These are phyloP conservation scores for Dendroctonus ponderosae DNA, from an alignment of 1,140 invertebrate species.

Conservation along the genomic window DNA sequence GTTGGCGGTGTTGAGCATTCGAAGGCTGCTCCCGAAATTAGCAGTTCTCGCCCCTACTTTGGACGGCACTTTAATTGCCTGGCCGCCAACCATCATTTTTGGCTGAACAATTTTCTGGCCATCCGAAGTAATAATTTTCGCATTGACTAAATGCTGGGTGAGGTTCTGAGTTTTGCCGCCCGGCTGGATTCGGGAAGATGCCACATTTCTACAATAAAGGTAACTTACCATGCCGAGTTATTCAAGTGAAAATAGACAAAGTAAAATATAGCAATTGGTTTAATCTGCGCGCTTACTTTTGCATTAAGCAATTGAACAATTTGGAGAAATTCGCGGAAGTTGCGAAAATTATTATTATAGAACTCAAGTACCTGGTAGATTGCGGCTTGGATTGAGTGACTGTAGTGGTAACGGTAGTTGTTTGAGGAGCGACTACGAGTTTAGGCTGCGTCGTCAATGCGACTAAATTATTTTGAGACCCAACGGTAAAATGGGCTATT, in stretches of 20 bases:
- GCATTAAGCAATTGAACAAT: too few relatives aligned
- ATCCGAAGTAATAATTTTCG: conserved; percentile 48
- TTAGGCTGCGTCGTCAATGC: conserved; percentile 46
- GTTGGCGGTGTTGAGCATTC: conserved; percentile 58
- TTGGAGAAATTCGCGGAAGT: too few relatives aligned
- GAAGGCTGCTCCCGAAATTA: conserved; percentile 40
- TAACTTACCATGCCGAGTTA: not conserved
- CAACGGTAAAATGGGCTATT: conserved; percentile 52
- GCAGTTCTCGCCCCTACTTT: conserved; percentile 10
- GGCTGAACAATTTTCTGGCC: conserved; percentile 46
- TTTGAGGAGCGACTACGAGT: conserved; percentile 41
- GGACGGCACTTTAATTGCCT: conserved; percentile 31
- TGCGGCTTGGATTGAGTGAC: conserved; percentile 32
- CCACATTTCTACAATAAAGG: conserved; percentile 20
- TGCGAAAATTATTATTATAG: not conserved
- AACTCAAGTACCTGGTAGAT: conserved; percentile 20
- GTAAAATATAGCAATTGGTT: too few relatives aligned
- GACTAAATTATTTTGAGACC: conserved; percentile 52
- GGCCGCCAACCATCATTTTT: conserved; percentile 43
- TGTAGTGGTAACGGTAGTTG: conserved; percentile 39
- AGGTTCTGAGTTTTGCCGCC: conserved; percentile 31
- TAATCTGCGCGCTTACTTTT: too few relatives aligned
- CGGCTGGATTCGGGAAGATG: conserved; percentile 43
- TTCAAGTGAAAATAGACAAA: not conserved
- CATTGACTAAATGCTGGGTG: conserved; percentile 47